Conservation (phyloP, 2,113 vertebrate genomes). For the Amazona vittata region DNA sequence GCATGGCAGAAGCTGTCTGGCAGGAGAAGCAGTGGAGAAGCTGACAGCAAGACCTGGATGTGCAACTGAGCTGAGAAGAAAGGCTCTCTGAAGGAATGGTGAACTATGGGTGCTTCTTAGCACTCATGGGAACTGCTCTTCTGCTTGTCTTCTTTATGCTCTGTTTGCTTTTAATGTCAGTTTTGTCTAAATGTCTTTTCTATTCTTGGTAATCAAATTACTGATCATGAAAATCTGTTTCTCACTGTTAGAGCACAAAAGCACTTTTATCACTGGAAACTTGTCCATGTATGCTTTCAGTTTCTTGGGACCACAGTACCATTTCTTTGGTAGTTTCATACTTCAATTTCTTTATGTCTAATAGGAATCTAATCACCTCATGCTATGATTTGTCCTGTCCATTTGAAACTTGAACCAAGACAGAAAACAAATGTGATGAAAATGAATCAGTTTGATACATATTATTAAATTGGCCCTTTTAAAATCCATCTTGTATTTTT, state of each 20-base stretch:
- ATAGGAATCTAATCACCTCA: not conserved
- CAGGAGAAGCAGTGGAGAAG: not conserved
- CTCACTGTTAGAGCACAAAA: not conserved
- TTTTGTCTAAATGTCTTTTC: not conserved
- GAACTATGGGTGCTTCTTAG: not conserved
- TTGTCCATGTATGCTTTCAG: fast-evolving
- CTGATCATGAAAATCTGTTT: not conserved
- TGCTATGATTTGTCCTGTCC: too few species aligned
- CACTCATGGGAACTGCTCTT: not conserved
- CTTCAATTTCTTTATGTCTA: not conserved
- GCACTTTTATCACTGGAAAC: not conserved
- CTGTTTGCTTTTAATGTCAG: not conserved
- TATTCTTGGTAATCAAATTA: not conserved
- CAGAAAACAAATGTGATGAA: not conserved
- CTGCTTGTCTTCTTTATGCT: not conserved
- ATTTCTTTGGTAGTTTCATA: not conserved
- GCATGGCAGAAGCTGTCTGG: fast-evolving
- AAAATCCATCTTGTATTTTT: not conserved
- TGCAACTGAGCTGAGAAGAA: not conserved
- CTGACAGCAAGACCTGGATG: fast-evolving
- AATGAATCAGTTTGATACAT: not conserved
- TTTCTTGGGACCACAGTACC: fast-evolving
- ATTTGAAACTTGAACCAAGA: not conserved
- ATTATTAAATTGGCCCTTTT: not conserved
- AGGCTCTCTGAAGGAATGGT: not conserved